These are phyloP conservation scores for Lasiommata megera DNA, from an alignment of 2,888 invertebrate species.

Conservation along the genomic window DNA sequence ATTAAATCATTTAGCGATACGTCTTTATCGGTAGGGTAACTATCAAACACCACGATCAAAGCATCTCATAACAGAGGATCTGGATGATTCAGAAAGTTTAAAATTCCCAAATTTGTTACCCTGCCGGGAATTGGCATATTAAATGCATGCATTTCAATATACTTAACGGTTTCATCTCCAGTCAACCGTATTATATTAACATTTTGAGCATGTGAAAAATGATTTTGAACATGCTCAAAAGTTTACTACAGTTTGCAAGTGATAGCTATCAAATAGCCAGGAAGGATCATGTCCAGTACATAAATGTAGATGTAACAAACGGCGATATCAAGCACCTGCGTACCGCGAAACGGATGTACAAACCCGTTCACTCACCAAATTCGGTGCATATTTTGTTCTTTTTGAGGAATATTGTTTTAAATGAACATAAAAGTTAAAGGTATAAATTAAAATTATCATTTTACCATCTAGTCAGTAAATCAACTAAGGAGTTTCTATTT, in stretches of 20 bases:
- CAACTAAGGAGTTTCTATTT: too few species aligned
- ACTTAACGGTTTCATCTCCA: too few species aligned
- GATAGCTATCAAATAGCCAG: constrained; percentile 1
- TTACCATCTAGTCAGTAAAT: too few species aligned
- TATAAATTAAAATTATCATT: too few species aligned
- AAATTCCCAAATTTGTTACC: too few species aligned
- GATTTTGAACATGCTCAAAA: not conserved
- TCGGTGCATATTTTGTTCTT: not conserved
- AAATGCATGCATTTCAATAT: too few species aligned
- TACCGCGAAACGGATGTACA: constrained; percentile 21
- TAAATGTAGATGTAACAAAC: not conserved
- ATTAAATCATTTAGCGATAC: too few species aligned
- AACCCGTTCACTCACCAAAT: constrained; percentile 9
- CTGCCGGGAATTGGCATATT: too few species aligned
- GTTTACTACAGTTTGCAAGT: not conserved
- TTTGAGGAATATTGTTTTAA: constrained; percentile 1
- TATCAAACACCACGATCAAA: too few species aligned
- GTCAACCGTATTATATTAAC: not conserved
- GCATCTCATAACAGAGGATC: too few species aligned
- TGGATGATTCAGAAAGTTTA: too few species aligned
- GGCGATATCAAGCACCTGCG: constrained; percentile 28
- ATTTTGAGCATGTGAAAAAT: not conserved
- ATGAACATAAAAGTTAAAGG: not conserved
- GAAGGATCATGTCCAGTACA: constrained; percentile 16
- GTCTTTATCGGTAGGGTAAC: too few species aligned